Evolutionary conservation across 2,797 vertebrate species (phyloP).

Genomic region (Lithobates sylvaticus): DNA sequence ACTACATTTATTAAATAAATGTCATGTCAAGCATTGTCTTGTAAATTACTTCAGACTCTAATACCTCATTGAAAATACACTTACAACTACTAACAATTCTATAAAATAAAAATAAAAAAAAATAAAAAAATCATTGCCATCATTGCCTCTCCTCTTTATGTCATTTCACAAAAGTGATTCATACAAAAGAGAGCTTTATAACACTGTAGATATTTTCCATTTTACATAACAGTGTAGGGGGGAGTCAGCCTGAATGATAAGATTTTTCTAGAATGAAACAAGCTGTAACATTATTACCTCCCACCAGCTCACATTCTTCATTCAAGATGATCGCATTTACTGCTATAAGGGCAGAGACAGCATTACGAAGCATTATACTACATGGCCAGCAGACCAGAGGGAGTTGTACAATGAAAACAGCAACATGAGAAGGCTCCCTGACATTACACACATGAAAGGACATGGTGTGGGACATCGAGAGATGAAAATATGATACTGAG

Average conservation of each 20-base stretch:
- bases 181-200: slow-evolving; percentile 15
- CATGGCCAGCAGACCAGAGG: background rate
- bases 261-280: slow-evolving; percentile 17
- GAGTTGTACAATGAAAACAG: slow-evolving; percentile 22
- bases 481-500: background rate
- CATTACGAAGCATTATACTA: slow-evolving; percentile 18
- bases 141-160: background rate
- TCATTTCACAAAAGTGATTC: background rate
- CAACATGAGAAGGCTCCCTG: background rate
- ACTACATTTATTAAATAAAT: background rate
- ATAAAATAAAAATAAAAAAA: background rate
- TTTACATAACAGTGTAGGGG: background rate
- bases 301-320: slow-evolving; percentile 22
- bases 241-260: background rate
- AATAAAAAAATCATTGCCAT: no score
- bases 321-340: slow-evolving; percentile 15
- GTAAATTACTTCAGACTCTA: background rate
- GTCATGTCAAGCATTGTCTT: background rate
- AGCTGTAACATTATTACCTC: slow-evolving; percentile 19
- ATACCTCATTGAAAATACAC: background rate
- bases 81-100: background rate
- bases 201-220: background rate
- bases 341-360: background rate
- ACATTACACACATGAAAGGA: background rate
- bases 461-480: background rate